Percentiles rank a stretch among this genome's conserved stretches.
Conservation (phyloP, 2,888 invertebrate species). For the Andrena praecox region DNA sequence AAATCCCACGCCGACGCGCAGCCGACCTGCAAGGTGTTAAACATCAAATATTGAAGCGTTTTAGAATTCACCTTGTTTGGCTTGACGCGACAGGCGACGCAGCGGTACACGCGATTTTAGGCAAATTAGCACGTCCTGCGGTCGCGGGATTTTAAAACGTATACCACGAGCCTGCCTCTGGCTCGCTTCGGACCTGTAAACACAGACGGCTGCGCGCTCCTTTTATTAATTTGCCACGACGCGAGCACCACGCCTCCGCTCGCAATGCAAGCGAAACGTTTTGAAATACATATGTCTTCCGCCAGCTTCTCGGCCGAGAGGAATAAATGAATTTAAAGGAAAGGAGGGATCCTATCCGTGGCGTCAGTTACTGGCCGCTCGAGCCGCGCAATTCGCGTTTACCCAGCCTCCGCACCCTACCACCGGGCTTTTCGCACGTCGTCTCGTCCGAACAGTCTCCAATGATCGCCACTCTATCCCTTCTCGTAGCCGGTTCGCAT, state of each 20-base stretch:
- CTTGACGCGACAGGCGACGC: background rate
- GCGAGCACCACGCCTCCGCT: no score
- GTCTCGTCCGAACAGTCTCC: constrained; percentile 48
- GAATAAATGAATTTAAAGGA: background rate
- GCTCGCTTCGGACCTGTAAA: background rate
- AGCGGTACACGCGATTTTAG: background rate
- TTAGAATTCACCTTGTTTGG: constrained; percentile 3
- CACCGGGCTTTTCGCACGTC: constrained; percentile 34
- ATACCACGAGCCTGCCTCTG: background rate
- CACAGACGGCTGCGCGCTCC: background rate
- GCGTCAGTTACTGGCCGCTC: constrained; percentile 38
- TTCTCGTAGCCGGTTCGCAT: constrained; percentile 48
- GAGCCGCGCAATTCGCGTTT: constrained; percentile 31
- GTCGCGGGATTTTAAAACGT: no score
- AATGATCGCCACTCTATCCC: constrained; percentile 68
- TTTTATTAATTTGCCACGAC: background rate
- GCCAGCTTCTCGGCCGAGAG: no score
- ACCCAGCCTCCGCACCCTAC: constrained; percentile 67
- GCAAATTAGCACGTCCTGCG: constrained; percentile 32
- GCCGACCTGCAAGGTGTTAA: constrained; percentile 24
- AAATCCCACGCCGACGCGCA: constrained; percentile 27
- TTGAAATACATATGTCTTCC: no score
- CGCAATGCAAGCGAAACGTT: no score
- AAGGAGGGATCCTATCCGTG: constrained; percentile 14
- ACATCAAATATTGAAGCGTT: constrained; percentile 34